Evolutionary conservation across 2,113 vertebrate genomes (phyloP).

Genomic region (Stomatorhinus ivindoensis): DNA sequence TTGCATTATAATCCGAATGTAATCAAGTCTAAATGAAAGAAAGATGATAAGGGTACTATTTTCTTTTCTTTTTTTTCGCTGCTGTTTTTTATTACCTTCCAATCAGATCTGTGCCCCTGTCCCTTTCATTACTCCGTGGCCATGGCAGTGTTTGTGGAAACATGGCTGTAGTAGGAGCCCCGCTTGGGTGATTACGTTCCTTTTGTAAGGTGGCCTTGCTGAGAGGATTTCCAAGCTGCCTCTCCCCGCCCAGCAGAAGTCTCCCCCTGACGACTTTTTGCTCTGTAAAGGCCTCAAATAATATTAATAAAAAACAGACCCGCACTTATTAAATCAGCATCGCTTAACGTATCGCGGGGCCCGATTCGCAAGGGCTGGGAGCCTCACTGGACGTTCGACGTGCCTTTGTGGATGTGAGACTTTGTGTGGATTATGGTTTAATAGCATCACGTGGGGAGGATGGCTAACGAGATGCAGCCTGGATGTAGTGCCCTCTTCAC

Average conservation of each 20-base stretch:
- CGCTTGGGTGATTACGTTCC: conserved; percentile 54
- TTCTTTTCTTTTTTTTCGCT: conserved; percentile 65
- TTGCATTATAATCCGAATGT: conserved; percentile 99
- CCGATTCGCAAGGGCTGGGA: not conserved
- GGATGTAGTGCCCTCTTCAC: not conserved
- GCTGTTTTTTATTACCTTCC: conserved; percentile 98
- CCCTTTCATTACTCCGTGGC: conserved; percentile 80
- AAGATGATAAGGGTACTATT: conserved; percentile 99
- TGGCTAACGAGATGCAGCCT: conserved; percentile 10
- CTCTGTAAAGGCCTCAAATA: conserved; percentile 20
- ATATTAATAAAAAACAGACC: conserved; percentile 20
- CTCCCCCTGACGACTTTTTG: conserved; percentile 31
- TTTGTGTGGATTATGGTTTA: conserved; percentile 8
- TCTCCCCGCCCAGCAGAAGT: conserved; percentile 21
- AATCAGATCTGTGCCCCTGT: conserved; percentile 83
- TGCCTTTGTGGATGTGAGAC: conserved; percentile 7
- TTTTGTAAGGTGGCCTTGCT: conserved; percentile 67
- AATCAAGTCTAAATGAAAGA: conserved; percentile 99
- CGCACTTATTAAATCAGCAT: conserved; percentile 24
- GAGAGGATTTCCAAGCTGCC: conserved; percentile 43
- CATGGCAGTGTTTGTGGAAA: conserved; percentile 80
- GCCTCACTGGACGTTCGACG: not conserved
- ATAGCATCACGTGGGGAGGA: not conserved
- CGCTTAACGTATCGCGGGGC: conserved; percentile 18
- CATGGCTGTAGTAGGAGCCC: conserved; percentile 80